Evolutionary conservation across 2,797 vertebrate genomes (phyloP).

Genomic region (Hephaestus fuliginosus): DNA sequence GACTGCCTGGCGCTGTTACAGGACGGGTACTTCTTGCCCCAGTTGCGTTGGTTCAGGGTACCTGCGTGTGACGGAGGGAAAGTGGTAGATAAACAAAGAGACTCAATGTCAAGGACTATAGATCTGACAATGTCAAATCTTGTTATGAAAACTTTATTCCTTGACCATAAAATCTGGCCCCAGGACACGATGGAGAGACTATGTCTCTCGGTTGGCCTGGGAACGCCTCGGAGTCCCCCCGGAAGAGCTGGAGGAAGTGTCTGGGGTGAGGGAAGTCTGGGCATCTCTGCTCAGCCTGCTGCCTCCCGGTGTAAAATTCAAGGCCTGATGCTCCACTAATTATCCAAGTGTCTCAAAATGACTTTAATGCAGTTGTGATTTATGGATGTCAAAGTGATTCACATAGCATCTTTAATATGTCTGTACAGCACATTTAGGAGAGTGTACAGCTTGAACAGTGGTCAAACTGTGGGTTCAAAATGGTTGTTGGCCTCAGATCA

Average conservation of each 20-base stretch:
- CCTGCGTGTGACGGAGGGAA: constrained; percentile 78
- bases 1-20: constrained; percentile 94
- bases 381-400: neutral
- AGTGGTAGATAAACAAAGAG: neutral
- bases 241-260: too few species aligned
- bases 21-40: constrained; percentile 92
- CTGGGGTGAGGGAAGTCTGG: too few species aligned
- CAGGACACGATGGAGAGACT: too few species aligned
- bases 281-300: too few species aligned
- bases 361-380: neutral
- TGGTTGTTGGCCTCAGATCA: constrained; percentile 34
- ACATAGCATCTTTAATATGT: neutral
- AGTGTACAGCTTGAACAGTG: neutral
- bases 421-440: neutral
- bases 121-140: constrained; percentile 4
- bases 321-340: neutral
- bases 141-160: neutral
- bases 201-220: too few species aligned
- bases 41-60: constrained; percentile 91
- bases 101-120: neutral
- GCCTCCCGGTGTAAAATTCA: neutral
- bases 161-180: neutral
- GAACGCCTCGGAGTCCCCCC: too few species aligned
- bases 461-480: constrained; percentile 37
- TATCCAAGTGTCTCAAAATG: neutral